These are phyloP conservation scores for Bovichtus diacanthus DNA, from an alignment of 2,797 vertebrate species.

Conservation along the genomic window DNA sequence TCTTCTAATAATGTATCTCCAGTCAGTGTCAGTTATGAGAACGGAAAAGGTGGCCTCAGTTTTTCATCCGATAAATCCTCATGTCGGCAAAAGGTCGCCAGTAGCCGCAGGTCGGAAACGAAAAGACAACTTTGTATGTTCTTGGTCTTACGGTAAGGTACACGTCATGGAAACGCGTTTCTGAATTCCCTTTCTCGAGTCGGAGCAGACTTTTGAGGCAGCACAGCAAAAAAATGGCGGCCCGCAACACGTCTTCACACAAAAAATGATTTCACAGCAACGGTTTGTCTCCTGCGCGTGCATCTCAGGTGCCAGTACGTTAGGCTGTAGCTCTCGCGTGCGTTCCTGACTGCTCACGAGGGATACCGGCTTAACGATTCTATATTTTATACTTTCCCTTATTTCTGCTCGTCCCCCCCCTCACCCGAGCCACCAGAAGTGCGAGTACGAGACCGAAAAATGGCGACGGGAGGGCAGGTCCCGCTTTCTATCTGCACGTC, in stretches of 20 bases:
- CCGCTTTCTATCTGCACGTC: conserved; percentile 77
- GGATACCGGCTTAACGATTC: not conserved
- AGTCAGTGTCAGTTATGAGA: conserved; percentile 68
- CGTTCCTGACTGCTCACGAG: conserved; percentile 27
- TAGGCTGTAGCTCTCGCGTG: not conserved
- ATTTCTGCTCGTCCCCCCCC: conserved; percentile 61
- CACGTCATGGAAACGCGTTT: conserved; percentile 61
- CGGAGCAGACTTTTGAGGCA: conserved; percentile 77
- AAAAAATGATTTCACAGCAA: conserved; percentile 62
- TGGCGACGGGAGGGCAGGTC: conserved; percentile 88
- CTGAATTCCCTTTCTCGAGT: conserved; percentile 64
- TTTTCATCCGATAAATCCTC: conserved; percentile 61
- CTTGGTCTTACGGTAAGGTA: conserved; percentile 32
- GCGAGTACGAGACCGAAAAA: conserved; percentile 79
- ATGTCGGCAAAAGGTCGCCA: conserved; percentile 48
- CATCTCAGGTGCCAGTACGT: conserved; percentile 47
- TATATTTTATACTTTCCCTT: conserved; percentile 53
- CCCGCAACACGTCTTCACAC: conserved; percentile 87
- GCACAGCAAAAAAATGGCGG: conserved; percentile 86
- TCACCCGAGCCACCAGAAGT: conserved; percentile 61
- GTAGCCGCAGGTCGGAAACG: conserved; percentile 26
- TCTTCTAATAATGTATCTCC: conserved; percentile 68
- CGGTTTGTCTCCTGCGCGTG: conserved; percentile 54
- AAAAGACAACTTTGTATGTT: conserved; percentile 36
- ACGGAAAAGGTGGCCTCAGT: conserved; percentile 72